phyloP scores from a whole-genome alignment of 64 coral and sea anemone species.

The Montipora sp. region DNA sequence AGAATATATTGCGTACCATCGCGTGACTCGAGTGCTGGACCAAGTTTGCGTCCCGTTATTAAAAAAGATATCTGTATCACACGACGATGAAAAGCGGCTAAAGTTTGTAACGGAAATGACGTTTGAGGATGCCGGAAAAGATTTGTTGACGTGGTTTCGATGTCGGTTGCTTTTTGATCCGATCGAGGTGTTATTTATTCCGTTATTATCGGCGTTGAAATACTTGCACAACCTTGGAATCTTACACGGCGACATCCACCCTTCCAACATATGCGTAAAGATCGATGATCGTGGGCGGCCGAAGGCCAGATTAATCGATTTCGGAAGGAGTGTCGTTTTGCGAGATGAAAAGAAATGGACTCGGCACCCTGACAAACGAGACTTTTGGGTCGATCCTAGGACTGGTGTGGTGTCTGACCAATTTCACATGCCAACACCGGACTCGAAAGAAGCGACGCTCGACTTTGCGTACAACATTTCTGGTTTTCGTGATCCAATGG shows the following conservation, averaged over 20 bases:
- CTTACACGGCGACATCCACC: background rate
- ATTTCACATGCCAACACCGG: background rate
- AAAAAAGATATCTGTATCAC: background rate
- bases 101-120: background rate
- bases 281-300: background rate
- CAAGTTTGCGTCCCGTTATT: background rate
- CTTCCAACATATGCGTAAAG: background rate
- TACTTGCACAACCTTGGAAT: background rate
- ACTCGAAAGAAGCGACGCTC: background rate
- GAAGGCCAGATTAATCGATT: background rate
- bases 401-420: background rate
- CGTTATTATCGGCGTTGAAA: background rate
- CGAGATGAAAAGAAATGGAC: background rate
- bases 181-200: background rate
- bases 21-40: background rate
- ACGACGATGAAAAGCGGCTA: no score
- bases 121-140: no score
- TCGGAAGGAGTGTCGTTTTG: background rate
- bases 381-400: background rate
- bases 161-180: background rate
- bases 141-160: background rate
- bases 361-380: background rate
- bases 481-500: background rate
- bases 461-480: background rate
- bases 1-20: background rate